Evolutionary conservation across 2,888 invertebrate genomes (phyloP).

Genomic region (Peribatodes rhomboidaria): DNA sequence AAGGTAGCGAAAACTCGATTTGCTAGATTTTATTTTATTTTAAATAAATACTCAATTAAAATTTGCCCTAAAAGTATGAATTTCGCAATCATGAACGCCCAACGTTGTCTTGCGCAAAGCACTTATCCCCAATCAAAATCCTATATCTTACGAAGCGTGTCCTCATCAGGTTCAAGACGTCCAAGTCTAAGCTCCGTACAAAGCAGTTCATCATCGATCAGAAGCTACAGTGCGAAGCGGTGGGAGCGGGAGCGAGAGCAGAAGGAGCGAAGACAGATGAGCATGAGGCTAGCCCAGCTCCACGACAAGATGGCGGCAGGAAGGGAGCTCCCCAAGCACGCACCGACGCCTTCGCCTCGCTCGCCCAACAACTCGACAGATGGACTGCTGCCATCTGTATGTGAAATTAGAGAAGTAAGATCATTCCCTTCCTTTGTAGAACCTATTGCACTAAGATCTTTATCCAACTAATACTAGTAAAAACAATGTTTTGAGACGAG

Average conservation of each 20-base stretch:
- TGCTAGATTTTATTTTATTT: too few relatives aligned
- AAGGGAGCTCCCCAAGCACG: slow-evolving; percentile 79
- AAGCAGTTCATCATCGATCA: slow-evolving; percentile 93
- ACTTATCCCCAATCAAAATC: slow-evolving; percentile 6
- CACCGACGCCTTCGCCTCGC: slow-evolving; percentile 91
- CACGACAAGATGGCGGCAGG: slow-evolving; percentile 88
- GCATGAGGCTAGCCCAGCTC: slow-evolving; percentile 90
- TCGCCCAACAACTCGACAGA: slow-evolving; percentile 93
- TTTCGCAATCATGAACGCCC: slow-evolving; percentile 1
- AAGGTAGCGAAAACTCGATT: too few relatives aligned
- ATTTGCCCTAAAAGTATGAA: not conserved
- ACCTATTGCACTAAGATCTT: slow-evolving; percentile 28
- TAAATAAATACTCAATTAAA: not conserved
- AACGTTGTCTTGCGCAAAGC: not conserved
- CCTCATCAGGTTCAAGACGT: slow-evolving; percentile 92
- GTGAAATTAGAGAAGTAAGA: slow-evolving; percentile 92
- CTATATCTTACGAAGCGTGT: slow-evolving; percentile 28
- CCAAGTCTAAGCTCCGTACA: slow-evolving; percentile 95
- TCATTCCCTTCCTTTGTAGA: slow-evolving; percentile 62
- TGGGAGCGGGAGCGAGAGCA: slow-evolving; percentile 94
- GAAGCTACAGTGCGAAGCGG: slow-evolving; percentile 93
- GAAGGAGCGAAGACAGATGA: slow-evolving; percentile 93
- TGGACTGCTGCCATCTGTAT: slow-evolving; percentile 92
- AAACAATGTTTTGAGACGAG: too few relatives aligned
- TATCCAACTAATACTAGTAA: too few relatives aligned